phyloP scores from a whole-genome alignment of 2,888 invertebrate species.

The Thelaira solivaga region DNA sequence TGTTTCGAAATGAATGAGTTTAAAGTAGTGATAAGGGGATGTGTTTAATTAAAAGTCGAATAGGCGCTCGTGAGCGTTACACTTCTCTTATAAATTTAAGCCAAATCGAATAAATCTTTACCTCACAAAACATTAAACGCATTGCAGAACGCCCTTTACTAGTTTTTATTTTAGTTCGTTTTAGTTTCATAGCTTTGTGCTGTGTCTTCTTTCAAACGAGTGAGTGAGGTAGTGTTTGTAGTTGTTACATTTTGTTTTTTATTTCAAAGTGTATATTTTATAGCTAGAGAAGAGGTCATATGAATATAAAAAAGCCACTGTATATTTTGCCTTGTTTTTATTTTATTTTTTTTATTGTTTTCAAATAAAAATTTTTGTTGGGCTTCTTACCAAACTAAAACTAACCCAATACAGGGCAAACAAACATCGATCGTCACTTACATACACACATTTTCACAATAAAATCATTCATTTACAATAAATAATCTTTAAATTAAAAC shows the following conservation, averaged over 20 bases:
- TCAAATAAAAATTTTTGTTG: constrained; percentile 52
- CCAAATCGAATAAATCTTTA: too few relatives aligned
- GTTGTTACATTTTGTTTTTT: background rate
- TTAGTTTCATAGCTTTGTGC: constrained; percentile 11
- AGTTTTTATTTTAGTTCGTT: too few relatives aligned
- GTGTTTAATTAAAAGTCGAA: too few relatives aligned
- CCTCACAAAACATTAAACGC: too few relatives aligned
- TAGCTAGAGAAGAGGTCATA: constrained; percentile 44
- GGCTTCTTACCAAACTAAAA: constrained; percentile 58
- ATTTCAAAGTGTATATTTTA: constrained; percentile 18
- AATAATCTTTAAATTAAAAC: constrained; percentile 40
- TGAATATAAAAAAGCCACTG: constrained; percentile 44
- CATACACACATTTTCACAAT: background rate
- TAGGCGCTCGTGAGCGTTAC: too few relatives aligned
- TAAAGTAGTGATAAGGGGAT: too few relatives aligned
- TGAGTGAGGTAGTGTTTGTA: background rate
- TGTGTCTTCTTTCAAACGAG: background rate
- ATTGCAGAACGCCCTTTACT: too few relatives aligned
- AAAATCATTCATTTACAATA: constrained; percentile 9
- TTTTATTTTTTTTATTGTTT: constrained; percentile 20
- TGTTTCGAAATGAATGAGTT: too few relatives aligned
- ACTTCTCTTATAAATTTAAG: too few relatives aligned
- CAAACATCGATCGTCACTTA: background rate
- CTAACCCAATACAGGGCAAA: constrained; percentile 40
- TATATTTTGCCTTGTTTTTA: constrained; percentile 27